phyloP scores from a whole-genome alignment of 2,797 vertebrate genomes.

The Psittacula derbiana region DNA sequence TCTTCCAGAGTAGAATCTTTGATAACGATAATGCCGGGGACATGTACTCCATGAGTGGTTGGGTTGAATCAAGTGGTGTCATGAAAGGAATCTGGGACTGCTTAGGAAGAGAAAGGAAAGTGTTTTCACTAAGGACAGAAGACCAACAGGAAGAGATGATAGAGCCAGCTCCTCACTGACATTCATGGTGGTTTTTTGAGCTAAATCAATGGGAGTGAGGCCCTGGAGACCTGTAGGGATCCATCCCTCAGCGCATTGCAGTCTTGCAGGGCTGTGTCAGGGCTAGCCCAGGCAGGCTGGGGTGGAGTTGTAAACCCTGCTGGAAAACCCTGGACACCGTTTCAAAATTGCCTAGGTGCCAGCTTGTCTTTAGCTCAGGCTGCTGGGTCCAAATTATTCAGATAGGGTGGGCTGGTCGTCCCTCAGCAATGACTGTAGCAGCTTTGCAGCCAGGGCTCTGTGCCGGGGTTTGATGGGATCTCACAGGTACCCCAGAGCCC shows the following conservation, averaged over 20 bases:
- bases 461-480: background rate
- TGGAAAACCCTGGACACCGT: background rate
- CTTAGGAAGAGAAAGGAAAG: background rate
- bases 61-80: background rate
- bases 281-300: background rate
- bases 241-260: background rate
- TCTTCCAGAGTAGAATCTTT: background rate
- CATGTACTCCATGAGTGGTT: background rate
- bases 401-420: background rate
- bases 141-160: background rate
- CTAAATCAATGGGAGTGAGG: background rate
- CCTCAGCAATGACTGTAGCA: background rate
- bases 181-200: rapidly evolving
- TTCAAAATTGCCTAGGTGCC: background rate
- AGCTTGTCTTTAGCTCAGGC: background rate
- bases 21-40: background rate
- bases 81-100: background rate
- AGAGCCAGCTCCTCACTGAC: background rate
- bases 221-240: background rate
- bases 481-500: background rate
- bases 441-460: background rate
- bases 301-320: background rate
- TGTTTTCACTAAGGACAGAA: background rate
- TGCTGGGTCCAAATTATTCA: background rate
- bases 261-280: background rate